Percentiles rank a stretch among this genome's conserved stretches.
phyloP scores from a whole-genome alignment of 2,113 vertebrate species.

The Brachypteracias leptosomus region DNA sequence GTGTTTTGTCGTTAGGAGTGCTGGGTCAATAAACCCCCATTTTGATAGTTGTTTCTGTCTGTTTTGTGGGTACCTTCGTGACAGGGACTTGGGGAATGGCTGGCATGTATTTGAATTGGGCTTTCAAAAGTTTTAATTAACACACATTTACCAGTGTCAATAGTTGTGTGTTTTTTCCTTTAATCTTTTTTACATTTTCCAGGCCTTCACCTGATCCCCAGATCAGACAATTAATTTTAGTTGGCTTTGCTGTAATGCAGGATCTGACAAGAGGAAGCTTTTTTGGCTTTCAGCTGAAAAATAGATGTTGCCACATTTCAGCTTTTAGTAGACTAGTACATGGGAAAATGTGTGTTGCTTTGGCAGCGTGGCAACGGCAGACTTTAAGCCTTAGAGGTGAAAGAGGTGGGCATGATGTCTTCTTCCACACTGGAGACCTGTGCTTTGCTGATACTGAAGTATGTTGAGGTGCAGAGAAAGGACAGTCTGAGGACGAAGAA shows the following conservation, averaged over 20 bases:
- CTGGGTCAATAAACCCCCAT: too few species aligned
- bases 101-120: neutral
- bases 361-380: neutral
- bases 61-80: too few species aligned
- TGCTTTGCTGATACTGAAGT: neutral
- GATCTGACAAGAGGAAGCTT: neutral
- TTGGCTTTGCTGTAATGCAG: neutral
- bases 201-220: neutral
- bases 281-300: neutral
- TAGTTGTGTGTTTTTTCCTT: neutral
- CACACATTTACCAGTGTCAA: neutral
- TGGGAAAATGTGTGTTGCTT: neutral
- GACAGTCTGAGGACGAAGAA: neutral
- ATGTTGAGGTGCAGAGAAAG: neutral
- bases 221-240: neutral
- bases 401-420: neutral
- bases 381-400: neutral
- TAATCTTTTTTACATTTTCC: neutral
- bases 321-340: neutral
- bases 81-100: neutral
- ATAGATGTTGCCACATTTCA: neutral
- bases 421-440: neutral
- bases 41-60: too few species aligned
- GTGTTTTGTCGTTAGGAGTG: too few species aligned
- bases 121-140: conserved; percentile 33